A percentile compares a stretch with the other conserved stretches of the same genome.
Conservation (phyloP, 2,797 vertebrate species). For the Thunnus albacares region DNA sequence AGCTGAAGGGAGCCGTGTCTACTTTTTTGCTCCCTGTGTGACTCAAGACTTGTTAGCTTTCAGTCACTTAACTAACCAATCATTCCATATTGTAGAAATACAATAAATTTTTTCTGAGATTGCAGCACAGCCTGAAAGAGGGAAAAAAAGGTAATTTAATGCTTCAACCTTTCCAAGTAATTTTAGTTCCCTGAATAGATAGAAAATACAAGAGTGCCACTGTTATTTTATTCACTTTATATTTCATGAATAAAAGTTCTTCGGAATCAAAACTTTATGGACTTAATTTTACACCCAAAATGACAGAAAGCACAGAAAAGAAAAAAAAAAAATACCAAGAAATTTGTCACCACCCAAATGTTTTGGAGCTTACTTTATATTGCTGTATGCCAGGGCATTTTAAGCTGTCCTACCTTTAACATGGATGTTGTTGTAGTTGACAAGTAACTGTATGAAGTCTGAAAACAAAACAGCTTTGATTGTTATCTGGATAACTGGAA, state of each 20-base stretch:
- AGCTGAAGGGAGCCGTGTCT: constrained; percentile 32
- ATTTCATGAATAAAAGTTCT: constrained; percentile 33
- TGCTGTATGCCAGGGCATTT: constrained; percentile 25
- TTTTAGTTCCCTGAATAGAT: constrained; percentile 15
- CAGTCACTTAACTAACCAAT: constrained; percentile 41
- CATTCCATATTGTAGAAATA: constrained; percentile 22
- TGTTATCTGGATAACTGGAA: constrained; percentile 29
- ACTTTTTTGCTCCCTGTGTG: constrained; percentile 34
- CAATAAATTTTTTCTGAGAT: constrained; percentile 11
- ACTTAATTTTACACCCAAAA: not conserved
- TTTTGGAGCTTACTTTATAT: constrained; percentile 27
- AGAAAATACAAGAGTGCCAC: constrained; percentile 18
- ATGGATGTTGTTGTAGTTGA: constrained; percentile 36
- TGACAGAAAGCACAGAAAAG: constrained; percentile 39
- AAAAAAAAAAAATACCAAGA: not conserved
- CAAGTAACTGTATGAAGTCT: constrained; percentile 24
- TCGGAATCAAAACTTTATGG: constrained; percentile 15
- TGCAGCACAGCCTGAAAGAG: constrained; percentile 25
- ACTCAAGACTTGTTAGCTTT: constrained; percentile 35
- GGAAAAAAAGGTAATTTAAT: constrained; percentile 22
- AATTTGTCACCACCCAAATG: constrained; percentile 2
- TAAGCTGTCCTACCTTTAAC: constrained; percentile 18
- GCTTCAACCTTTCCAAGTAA: constrained; percentile 21
- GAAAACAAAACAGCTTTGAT: constrained; percentile 41
- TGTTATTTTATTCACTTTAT: constrained; percentile 23